Base-by-base conservation (phyloP, 2,113 vertebrate genomes). In the Sitta europaea region DNA sequence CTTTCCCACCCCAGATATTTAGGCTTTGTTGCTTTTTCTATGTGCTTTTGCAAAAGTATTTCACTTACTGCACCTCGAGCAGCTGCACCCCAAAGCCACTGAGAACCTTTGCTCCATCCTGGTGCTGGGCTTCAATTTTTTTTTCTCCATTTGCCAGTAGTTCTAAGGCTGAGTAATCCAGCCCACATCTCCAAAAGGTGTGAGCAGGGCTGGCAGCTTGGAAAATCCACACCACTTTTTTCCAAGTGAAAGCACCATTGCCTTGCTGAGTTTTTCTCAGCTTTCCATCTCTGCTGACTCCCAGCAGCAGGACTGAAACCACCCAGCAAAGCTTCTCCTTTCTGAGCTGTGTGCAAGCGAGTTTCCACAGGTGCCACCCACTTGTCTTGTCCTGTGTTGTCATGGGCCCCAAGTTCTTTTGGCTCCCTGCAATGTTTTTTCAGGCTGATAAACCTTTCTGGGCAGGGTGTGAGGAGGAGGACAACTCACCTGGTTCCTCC, bases 281-380 rank as follows among this genome's bases (percentile, higher is more conserved):
- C 31, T 45, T 79, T 23, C 35, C 12, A 3, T 62, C 9, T 0
- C 66, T 83, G 14, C 76, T 18, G 14, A 48, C 48, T 75, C 70
- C 55, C 29, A 3, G 51, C 86, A 90, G 76, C 58, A 27, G 2
- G 1, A 14, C 29, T 3, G 2, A 29, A 91, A 35, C 11, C 63
- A 43, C 19, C 9, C 6, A 0, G 33, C 48, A 73, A 36, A 38
- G 14, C 25, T 86, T 9, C 28, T 61, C 73, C 58, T 65, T 4
- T 28, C 67, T 43, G 45, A 73, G 50, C n/a, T 11, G 5, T 0
- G 2, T 22, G 29, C 0, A 0, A 59, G 19, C 0, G 1, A 67
- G 9, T 28, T 45, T 48, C n/a, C 3, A 3, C 20, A 7, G 31
- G 25, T 11, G 54, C 27, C 81, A 87, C 33, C 31, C 14, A 5